phyloP scores from a whole-genome alignment of 2,888 invertebrate species.

The Oeneis ivallda region DNA sequence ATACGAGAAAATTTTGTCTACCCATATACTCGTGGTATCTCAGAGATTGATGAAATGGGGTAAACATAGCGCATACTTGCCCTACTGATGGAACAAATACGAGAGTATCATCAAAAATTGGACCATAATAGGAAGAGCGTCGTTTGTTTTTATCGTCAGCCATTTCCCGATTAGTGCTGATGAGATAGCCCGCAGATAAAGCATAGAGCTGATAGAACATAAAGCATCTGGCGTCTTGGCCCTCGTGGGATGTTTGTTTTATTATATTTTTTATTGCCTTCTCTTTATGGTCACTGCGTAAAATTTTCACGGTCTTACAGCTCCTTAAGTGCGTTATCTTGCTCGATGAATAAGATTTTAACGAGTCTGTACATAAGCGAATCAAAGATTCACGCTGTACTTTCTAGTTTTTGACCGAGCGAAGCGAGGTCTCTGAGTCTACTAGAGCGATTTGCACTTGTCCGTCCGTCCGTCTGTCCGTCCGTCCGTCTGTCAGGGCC shows the following conservation, averaged over 20 bases:
- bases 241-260: constrained; percentile 32
- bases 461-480: too few species aligned
- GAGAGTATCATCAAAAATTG: constrained; percentile 6
- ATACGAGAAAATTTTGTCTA: too few species aligned
- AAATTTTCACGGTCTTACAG: constrained; percentile 26
- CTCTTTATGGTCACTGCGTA: constrained; percentile 27
- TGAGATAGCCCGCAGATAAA: constrained; percentile 14
- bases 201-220: background rate
- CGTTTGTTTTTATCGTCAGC: constrained; percentile 18
- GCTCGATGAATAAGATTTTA: constrained; percentile 6
- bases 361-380: background rate
- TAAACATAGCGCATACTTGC: too few species aligned
- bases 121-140: constrained; percentile 1
- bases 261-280: constrained; percentile 30
- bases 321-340: constrained; percentile 15
- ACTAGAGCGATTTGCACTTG: too few species aligned
- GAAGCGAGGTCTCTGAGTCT: too few species aligned
- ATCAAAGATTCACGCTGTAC: background rate
- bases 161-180: constrained; percentile 24
- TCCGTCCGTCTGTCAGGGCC: too few species aligned
- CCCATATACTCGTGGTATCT: too few species aligned
- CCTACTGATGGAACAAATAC: background rate
- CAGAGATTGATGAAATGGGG: too few species aligned
- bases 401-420: background rate
- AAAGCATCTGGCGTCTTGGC: constrained; percentile 26